Evolutionary conservation across 2,113 vertebrate genomes (phyloP).

Genomic region (Seriola rivoliana): DNA sequence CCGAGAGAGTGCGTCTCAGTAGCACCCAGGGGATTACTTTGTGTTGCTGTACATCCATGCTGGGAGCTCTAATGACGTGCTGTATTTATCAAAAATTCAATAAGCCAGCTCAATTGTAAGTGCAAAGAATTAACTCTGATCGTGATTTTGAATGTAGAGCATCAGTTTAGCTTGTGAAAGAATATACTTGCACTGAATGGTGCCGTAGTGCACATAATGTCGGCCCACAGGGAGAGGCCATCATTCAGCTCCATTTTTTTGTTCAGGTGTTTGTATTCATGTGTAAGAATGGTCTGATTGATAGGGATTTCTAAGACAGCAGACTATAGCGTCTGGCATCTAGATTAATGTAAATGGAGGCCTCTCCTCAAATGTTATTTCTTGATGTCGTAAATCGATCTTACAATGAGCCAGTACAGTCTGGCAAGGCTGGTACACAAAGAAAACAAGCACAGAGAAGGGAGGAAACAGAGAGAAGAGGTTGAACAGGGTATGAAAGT

Average conservation of each 20-base stretch:
- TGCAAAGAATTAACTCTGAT: conserved; percentile 69
- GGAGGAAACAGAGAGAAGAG: conserved; percentile 44
- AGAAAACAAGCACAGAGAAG: conserved; percentile 58
- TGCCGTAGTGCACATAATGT: conserved; percentile 51
- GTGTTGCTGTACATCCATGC: conserved; percentile 40
- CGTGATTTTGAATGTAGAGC: conserved; percentile 63
- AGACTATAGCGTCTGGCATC: conserved; percentile 50
- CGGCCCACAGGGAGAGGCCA: conserved; percentile 50
- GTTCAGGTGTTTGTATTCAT: conserved; percentile 67
- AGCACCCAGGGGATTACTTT: conserved; percentile 62
- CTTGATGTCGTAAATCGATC: conserved; percentile 62
- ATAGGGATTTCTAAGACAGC: conserved; percentile 67
- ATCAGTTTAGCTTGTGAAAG: conserved; percentile 54
- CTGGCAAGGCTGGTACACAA: conserved; percentile 39
- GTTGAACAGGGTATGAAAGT: conserved; percentile 62
- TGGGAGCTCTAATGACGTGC: conserved; percentile 54
- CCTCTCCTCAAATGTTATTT: conserved; percentile 51
- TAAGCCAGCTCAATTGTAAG: conserved; percentile 68
- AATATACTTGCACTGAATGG: conserved; percentile 57
- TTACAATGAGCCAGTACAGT: conserved; percentile 51
- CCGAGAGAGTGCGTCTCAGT: conserved; percentile 48
- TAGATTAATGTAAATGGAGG: conserved; percentile 58
- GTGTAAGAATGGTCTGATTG: conserved; percentile 64
- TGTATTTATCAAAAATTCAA: conserved; percentile 73
- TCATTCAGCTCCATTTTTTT: conserved; percentile 65